A percentile compares a stretch with the other conserved stretches of the same genome.
These are phyloP conservation scores for Lagopus leucura DNA, from an alignment of 2,113 vertebrate species.

Conservation along the genomic window DNA sequence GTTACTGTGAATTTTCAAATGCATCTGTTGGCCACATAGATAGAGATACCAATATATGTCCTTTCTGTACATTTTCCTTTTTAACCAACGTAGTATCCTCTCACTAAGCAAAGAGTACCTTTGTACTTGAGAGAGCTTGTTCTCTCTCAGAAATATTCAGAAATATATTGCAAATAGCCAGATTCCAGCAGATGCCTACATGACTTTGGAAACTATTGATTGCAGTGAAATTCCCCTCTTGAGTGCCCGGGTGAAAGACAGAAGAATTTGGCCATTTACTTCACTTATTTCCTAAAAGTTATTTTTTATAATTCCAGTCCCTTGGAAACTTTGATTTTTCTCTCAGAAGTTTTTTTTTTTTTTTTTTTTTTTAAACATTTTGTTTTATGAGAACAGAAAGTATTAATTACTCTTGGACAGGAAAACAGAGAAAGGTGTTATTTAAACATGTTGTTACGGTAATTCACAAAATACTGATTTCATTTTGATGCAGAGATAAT, in stretches of 20 bases:
- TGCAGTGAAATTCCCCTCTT: neutral
- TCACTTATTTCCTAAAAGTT: neutral
- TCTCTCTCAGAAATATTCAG: neutral
- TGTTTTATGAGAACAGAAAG: neutral
- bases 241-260: neutral
- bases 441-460: neutral
- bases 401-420: neutral
- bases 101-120: neutral
- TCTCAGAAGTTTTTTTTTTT: neutral
- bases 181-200: neutral
- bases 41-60: neutral
- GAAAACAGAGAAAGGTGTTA: neutral
- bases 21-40: neutral
- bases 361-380: neutral
- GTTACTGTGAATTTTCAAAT: neutral
- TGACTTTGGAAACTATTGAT: neutral
- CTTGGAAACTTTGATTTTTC: neutral
- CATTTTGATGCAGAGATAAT: neutral
- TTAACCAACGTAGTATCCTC: neutral
- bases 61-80: neutral
- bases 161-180: neutral
- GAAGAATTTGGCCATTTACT: neutral
- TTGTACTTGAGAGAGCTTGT: too few species aligned
- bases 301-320: neutral
- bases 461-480: neutral